A percentile compares a stretch with the other conserved stretches of the same genome.
Evolutionary conservation across 1,140 invertebrate genomes (phyloP).

Genomic region (Lepidurus couesii): DNA sequence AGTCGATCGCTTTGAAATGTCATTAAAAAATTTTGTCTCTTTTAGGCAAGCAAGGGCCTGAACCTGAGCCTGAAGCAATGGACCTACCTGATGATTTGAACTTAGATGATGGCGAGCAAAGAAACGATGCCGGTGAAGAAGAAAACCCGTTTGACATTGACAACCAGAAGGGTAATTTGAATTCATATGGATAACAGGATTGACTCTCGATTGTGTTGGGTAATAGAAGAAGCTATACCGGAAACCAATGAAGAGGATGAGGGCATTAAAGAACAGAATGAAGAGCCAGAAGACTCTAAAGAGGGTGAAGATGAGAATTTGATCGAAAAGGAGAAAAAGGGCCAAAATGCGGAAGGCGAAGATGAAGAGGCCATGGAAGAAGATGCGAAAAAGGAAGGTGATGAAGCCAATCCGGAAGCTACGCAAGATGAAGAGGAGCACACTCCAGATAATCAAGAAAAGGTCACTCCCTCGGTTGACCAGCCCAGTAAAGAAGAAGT

Average conservation of each 20-base stretch:
- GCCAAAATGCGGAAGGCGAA: conserved; percentile 43
- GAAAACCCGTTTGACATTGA: conserved; percentile 80
- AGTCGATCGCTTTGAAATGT: neutral
- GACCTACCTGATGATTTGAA: conserved; percentile 81
- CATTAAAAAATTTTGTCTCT: no score
- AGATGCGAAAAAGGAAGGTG: conserved; percentile 40
- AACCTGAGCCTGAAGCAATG: conserved; percentile 72
- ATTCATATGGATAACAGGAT: conserved; percentile 41
- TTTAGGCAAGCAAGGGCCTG: conserved; percentile 50
- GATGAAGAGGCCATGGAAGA: conserved; percentile 36
- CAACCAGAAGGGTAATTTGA: conserved; percentile 55
- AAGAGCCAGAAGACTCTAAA: conserved; percentile 45
- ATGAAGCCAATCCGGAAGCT: conserved; percentile 35
- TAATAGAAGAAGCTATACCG: conserved; percentile 43
- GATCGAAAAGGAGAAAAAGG: conserved; percentile 46
- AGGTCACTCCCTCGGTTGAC: conserved; percentile 28
- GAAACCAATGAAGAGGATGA: conserved; percentile 46
- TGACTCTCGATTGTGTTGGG: conserved; percentile 33
- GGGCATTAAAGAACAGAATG: conserved; percentile 38
- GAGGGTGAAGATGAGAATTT: conserved; percentile 48
- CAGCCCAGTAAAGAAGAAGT: conserved; percentile 18
- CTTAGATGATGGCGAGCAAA: conserved; percentile 61
- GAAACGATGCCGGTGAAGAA: conserved; percentile 52
- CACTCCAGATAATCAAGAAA: conserved; percentile 18
- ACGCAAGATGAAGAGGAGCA: conserved; percentile 30